Evolutionary conservation across 2,888 invertebrate genomes (phyloP), one percentile per base, ranked within the genome.

Genomic region (Notodonta dromedarius): DNA sequence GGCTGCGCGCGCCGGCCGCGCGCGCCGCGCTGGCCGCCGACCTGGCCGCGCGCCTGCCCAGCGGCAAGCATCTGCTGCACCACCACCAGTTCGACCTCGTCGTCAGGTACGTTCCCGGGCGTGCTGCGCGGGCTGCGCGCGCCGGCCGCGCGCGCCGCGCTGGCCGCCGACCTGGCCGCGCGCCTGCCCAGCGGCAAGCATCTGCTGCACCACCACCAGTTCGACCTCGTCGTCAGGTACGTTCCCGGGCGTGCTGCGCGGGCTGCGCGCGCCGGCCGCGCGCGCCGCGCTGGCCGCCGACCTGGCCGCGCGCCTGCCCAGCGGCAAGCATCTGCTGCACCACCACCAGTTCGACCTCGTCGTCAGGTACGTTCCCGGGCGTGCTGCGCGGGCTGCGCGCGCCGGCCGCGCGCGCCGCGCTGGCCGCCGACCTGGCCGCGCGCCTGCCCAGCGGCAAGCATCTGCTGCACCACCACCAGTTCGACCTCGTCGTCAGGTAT

Each of bases 1-100:
- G 99, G 0, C 88, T 99, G 61, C 97, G 98, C 77, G 97, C 97
- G 66, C 96, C 97, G 73, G 96, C 97, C 59, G 98, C 98, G 0
- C 95, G 99, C 42, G 91, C 98, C 14, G 98, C 98, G 0, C 94
- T 98, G 2, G 98, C 98, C 76, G 96, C 96, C 56, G 98, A 98
- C 89, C 93, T 99, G 61, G 96, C 97, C 16, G 96, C 96, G 66
- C 96, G 98, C 73, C 97, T 98, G 59, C 96, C 97, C 70, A 98
- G 97, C 71, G 98, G 98, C 88, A 98, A 98, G 86, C 98, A 98
- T 0, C 96, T 98, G 94, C 93, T 99, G 71, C 98, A 99, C 83
- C 98, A 98, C 84, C 98, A 98, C 84, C 99, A 99, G 94, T 99
- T 99, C 90, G 99, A 99, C 88, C 94, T 99, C 69, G 96, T 99